Conservation (phyloP, 2,797 vertebrate genomes). For the Vespertilio murinus region DNA sequence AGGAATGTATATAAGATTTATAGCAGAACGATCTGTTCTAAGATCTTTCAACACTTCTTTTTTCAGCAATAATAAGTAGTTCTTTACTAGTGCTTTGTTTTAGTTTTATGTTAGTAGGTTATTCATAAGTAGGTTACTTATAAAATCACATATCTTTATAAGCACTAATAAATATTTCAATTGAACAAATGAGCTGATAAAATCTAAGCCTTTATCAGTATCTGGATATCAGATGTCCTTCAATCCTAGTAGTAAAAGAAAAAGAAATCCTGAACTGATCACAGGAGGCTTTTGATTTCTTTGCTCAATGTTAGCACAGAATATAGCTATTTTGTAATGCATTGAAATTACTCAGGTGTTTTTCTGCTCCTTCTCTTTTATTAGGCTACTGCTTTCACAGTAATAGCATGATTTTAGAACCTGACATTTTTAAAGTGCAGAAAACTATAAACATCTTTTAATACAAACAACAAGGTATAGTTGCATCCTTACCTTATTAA, state of each 20-base stretch:
- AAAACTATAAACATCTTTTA: neutral
- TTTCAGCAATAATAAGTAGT: neutral
- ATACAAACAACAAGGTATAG: neutral
- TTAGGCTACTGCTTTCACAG: neutral
- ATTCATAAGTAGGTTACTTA: neutral
- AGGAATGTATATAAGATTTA: neutral
- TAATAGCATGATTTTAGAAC: neutral
- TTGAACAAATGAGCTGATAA: neutral
- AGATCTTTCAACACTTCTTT: neutral
- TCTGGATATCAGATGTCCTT: neutral
- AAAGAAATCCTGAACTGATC: neutral
- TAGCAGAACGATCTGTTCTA: neutral
- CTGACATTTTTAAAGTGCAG: neutral
- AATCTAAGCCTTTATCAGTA: neutral
- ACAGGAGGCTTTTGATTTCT: neutral
- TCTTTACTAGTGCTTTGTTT: neutral
- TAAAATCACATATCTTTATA: conserved; percentile 15
- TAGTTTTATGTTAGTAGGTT: neutral
- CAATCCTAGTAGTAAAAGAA: neutral
- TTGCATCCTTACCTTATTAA: neutral
- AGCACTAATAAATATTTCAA: neutral
- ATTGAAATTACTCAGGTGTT: neutral
- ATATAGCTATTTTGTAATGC: neutral
- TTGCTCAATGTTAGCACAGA: neutral
- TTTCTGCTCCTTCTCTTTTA: neutral